phyloP scores from a whole-genome alignment of 2,888 invertebrate species.

The Rutpela maculata region DNA sequence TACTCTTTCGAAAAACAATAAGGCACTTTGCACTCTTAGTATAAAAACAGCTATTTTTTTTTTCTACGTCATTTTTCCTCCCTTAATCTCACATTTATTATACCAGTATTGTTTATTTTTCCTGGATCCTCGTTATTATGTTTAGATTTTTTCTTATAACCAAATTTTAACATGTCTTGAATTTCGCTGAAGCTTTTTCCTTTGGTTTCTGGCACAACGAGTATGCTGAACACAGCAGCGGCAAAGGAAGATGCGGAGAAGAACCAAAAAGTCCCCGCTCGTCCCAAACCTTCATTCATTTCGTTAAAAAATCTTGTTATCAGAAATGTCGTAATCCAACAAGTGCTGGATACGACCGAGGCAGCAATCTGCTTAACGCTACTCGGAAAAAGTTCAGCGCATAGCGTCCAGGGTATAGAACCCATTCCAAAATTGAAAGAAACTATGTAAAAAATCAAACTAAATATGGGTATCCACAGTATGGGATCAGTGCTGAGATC shows the following conservation, averaged over 20 bases:
- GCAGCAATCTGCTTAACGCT: slow-evolving; percentile 85
- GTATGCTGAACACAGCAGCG: slow-evolving; percentile 81
- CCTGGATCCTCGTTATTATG: slow-evolving; percentile 70
- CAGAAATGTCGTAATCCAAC: slow-evolving; percentile 84
- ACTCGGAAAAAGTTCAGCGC: slow-evolving; percentile 87
- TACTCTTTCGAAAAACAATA: no score
- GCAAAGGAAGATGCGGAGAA: slow-evolving; percentile 79
- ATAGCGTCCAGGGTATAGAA: slow-evolving; percentile 86
- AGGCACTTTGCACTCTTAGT: no score
- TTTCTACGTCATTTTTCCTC: background rate
- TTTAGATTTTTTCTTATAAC: slow-evolving; percentile 11
- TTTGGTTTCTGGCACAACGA: slow-evolving; percentile 59
- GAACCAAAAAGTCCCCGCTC: slow-evolving; percentile 82
- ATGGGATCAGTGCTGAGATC: slow-evolving; percentile 73
- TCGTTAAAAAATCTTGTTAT: slow-evolving; percentile 82
- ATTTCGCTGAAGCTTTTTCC: no score
- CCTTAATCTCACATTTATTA: slow-evolving; percentile 9
- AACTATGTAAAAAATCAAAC: slow-evolving; percentile 83
- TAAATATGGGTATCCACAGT: slow-evolving; percentile 83
- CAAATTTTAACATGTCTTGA: slow-evolving; percentile 51
- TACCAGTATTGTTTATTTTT: background rate
- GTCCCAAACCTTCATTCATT: slow-evolving; percentile 77
- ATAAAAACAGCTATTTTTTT: no score
- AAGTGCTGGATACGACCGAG: slow-evolving; percentile 84
- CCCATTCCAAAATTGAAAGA: slow-evolving; percentile 79